phyloP scores from a whole-genome alignment of 2,797 vertebrate genomes.

The Novumbra hubbsi region DNA sequence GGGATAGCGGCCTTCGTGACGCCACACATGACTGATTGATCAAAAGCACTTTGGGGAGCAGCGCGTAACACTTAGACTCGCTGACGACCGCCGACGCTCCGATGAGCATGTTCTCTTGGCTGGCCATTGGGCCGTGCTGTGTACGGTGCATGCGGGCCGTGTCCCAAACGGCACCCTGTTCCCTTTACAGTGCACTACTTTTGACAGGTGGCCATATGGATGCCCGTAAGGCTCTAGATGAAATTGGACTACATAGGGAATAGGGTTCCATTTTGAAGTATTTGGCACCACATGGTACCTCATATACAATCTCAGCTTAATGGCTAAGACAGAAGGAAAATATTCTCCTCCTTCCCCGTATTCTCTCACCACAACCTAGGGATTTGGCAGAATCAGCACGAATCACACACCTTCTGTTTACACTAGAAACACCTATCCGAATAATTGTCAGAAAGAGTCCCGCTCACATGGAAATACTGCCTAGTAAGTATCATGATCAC shows the following conservation, averaged over 20 bases:
- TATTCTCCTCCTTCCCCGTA: not conserved
- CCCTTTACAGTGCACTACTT: not conserved
- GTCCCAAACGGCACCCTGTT: not conserved
- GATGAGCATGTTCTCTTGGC: not conserved
- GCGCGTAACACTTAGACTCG: not conserved
- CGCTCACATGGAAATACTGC: not conserved
- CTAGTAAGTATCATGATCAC: not conserved
- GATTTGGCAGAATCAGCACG: slow-evolving; percentile 5
- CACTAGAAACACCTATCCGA: slow-evolving; percentile 10
- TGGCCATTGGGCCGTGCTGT: too few relatives aligned
- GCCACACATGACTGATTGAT: slow-evolving; percentile 11
- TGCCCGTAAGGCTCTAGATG: not conserved
- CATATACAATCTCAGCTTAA: not conserved
- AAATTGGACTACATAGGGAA: not conserved
- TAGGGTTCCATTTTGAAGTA: not conserved
- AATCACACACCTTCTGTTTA: slow-evolving; percentile 21
- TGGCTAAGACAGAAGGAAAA: not conserved
- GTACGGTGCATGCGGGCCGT: not conserved
- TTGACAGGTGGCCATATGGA: not conserved
- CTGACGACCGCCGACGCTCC: slow-evolving; percentile 4
- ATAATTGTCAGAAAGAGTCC: not conserved
- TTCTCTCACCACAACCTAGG: not conserved
- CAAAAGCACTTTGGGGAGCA: not conserved
- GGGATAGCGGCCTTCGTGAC: not conserved
- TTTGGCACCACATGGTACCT: not conserved